Conservation (phyloP, 1,140 invertebrate species). For the Drosophila pruinosa region DNA sequence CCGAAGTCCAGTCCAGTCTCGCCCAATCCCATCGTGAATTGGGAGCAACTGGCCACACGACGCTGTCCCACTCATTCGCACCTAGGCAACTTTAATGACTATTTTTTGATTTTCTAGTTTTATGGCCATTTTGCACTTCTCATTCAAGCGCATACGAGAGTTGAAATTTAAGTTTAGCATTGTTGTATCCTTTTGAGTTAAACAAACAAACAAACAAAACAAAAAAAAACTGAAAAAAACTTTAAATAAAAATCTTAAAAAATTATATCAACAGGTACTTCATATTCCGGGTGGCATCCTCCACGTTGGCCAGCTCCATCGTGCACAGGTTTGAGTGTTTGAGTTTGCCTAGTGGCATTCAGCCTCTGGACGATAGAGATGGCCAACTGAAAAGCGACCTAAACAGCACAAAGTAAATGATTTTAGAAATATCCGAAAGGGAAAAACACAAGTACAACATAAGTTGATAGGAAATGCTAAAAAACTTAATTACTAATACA, state of each 20-base stretch:
- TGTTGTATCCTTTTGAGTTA: slow-evolving; percentile 53
- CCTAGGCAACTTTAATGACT: slow-evolving; percentile 55
- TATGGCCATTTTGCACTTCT: slow-evolving; percentile 54
- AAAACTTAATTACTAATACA: no score
- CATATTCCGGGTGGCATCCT: not conserved
- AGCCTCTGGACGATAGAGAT: slow-evolving; percentile 66
- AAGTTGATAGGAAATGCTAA: no score
- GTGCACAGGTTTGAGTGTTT: slow-evolving; percentile 74
- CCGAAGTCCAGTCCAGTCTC: slow-evolving; percentile 11
- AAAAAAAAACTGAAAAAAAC: slow-evolving; percentile 44
- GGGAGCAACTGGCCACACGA: slow-evolving; percentile 21
- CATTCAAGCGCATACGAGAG: slow-evolving; percentile 37
- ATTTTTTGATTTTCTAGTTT: slow-evolving; percentile 66
- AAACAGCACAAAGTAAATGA: slow-evolving; percentile 11
- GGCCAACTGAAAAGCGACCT: slow-evolving; percentile 48
- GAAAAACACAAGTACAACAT: no score
- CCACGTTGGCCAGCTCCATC: slow-evolving; percentile 51
- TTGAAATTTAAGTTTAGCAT: slow-evolving; percentile 72
- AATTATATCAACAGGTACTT: not conserved
- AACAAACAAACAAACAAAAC: slow-evolving; percentile 36
- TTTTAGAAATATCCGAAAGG: no score
- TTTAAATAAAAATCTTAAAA: slow-evolving; percentile 30
- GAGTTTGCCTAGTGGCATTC: slow-evolving; percentile 55
- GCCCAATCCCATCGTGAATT: slow-evolving; percentile 18
- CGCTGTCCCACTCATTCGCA: slow-evolving; percentile 55